Evolutionary conservation across 1,140 invertebrate genomes (phyloP).

Genomic region (Calephelis virginiensis): DNA sequence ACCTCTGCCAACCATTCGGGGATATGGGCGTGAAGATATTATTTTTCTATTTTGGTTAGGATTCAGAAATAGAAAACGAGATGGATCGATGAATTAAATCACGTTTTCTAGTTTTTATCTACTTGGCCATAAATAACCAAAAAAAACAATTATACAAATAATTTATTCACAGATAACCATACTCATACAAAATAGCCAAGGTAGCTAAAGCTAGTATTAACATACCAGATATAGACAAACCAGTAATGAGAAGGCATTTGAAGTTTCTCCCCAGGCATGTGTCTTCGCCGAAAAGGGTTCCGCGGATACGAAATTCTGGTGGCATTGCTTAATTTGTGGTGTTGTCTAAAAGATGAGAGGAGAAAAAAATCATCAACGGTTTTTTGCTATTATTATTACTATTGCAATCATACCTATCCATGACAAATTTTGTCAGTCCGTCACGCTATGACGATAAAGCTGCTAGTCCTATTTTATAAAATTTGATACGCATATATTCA

Average conservation of each 20-base stretch:
- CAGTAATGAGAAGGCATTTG: background rate
- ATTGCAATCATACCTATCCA: no score
- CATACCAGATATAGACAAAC: background rate
- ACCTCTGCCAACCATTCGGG: no score
- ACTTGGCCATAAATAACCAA: background rate
- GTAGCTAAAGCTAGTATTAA: background rate
- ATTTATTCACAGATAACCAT: background rate
- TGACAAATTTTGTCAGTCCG: no score
- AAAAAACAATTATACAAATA: background rate
- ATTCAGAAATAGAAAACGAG: no score
- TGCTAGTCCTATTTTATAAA: no score
- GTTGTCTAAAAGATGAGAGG: background rate
- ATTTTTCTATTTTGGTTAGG: no score
- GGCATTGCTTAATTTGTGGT: background rate
- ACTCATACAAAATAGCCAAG: background rate
- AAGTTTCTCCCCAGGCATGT: slow-evolving; percentile 24
- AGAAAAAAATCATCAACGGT: background rate
- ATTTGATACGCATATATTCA: no score
- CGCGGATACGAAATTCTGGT: slow-evolving; percentile 24
- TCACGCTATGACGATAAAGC: no score
- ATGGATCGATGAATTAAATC: no score
- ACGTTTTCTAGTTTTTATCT: no score
- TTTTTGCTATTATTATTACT: no score
- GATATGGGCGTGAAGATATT: no score
- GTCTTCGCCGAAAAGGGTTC: slow-evolving; percentile 27